These are phyloP conservation scores for Sarcophaga variegata DNA, from an alignment of 2,888 invertebrate genomes.

Conservation along the genomic window DNA sequence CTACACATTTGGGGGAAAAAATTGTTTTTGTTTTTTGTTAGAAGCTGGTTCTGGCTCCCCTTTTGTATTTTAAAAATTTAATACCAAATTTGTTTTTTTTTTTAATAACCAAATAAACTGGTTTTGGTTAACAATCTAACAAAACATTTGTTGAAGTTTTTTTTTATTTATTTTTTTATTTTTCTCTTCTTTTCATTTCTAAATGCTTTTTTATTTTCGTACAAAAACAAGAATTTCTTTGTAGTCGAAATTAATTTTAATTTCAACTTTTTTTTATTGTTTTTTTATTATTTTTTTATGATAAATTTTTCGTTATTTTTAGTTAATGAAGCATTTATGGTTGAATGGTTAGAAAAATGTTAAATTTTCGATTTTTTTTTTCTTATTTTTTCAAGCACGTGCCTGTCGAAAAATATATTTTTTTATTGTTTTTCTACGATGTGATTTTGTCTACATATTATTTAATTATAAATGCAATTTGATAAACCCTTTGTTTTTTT, in stretches of 20 bases:
- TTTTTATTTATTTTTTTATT: neutral
- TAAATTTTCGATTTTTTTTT: neutral
- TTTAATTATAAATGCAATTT: too few relatives aligned
- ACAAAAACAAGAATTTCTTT: neutral
- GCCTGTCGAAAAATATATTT: neutral
- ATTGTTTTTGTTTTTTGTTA: neutral
- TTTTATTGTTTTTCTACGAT: neutral
- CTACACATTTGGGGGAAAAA: neutral
- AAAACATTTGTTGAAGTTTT: neutral
- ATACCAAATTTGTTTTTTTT: neutral
- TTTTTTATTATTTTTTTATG: neutral
- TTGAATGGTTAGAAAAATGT: neutral
- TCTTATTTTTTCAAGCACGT: neutral
- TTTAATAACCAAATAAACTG: neutral
- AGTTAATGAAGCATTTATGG: conserved; percentile 15
- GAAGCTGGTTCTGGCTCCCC: neutral
- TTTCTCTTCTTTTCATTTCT: neutral
- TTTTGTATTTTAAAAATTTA: neutral
- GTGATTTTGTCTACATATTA: too few relatives aligned
- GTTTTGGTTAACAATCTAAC: neutral
- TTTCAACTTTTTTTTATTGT: neutral
- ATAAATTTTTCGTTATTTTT: conserved; percentile 9
- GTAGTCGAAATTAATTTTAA: neutral
- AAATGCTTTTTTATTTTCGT: neutral
- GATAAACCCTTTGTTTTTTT: too few relatives aligned